These are phyloP conservation scores for Colostygia pectinataria DNA, from an alignment of 2,888 invertebrate species.

Conservation along the genomic window DNA sequence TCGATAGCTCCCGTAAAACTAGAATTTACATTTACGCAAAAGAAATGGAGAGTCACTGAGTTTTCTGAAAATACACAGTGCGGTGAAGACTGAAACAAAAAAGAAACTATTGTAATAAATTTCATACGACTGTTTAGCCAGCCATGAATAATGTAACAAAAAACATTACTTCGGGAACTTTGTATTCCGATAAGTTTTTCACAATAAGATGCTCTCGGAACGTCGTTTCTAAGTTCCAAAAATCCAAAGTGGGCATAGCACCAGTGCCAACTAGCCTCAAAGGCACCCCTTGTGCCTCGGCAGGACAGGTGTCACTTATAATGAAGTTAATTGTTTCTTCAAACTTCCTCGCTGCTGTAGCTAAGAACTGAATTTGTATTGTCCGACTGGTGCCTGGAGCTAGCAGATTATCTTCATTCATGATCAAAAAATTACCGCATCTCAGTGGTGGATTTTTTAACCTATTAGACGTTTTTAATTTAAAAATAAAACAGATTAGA, in stretches of 20 bases:
- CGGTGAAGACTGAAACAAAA: constrained; percentile 61
- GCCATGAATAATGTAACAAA: neutral
- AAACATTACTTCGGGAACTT: constrained; percentile 67
- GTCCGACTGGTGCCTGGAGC: constrained; percentile 70
- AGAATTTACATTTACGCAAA: constrained; percentile 66
- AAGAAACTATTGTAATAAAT: constrained; percentile 11
- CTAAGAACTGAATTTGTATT: constrained; percentile 67
- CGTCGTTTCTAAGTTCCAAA: constrained; percentile 81
- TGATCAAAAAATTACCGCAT: constrained; percentile 72
- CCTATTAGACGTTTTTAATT: no score
- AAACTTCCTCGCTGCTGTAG: constrained; percentile 59
- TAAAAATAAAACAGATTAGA: no score
- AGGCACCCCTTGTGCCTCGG: constrained; percentile 74
- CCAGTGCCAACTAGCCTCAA: constrained; percentile 78
- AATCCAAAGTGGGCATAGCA: constrained; percentile 81
- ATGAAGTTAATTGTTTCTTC: constrained; percentile 72
- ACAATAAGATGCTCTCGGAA: constrained; percentile 84
- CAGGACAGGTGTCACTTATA: constrained; percentile 74
- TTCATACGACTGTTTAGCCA: neutral
- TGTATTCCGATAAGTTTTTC: constrained; percentile 75
- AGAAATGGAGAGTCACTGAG: constrained; percentile 69
- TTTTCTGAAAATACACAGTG: constrained; percentile 76
- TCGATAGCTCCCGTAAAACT: constrained; percentile 59
- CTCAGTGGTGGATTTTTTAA: constrained; percentile 65
- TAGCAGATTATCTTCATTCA: constrained; percentile 73